Percentiles rank a stretch among this genome's conserved stretches.
Evolutionary conservation across 2,888 invertebrate genomes (phyloP).

Genomic region (Galeruca laticollis): DNA sequence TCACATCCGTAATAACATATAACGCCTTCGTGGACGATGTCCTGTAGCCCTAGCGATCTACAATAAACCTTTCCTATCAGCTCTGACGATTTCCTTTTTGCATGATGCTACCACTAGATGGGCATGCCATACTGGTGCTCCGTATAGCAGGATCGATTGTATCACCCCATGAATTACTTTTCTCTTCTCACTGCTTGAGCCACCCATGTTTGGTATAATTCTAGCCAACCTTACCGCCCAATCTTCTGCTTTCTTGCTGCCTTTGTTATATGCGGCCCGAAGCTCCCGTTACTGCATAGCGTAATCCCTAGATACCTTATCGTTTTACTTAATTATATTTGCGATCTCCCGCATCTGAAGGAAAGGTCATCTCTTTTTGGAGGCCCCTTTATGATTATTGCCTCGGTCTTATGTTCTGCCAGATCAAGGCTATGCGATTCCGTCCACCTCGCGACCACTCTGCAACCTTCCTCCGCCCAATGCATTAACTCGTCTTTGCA

Average conservation of each 20-base stretch:
- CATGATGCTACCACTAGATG: too few species aligned
- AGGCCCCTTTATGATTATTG: not conserved
- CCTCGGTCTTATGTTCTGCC: constrained; percentile 14
- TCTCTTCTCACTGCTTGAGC: constrained; percentile 28
- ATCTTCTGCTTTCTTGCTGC: constrained; percentile 22
- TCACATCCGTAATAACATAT: too few species aligned
- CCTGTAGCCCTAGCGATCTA: too few species aligned
- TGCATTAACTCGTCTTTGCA: constrained; percentile 13
- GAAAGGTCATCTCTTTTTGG: not conserved
- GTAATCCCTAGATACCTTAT: constrained; percentile 5
- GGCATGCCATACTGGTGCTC: too few species aligned
- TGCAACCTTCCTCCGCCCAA: constrained; percentile 1
- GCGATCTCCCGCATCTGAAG: constrained; percentile 7
- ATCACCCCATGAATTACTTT: constrained; percentile 16
- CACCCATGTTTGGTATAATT: constrained; percentile 46
- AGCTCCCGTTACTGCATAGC: not conserved
- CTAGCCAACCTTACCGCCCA: constrained; percentile 40
- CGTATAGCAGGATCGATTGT: too few species aligned
- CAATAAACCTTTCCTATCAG: too few species aligned
- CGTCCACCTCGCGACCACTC: not conserved
- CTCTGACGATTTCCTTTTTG: too few species aligned
- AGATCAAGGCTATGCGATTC: constrained; percentile 2
- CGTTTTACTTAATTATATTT: not conserved
- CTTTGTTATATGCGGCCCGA: not conserved
- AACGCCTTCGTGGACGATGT: too few species aligned